Evolutionary conservation across 2,797 vertebrate species (phyloP).

Genomic region (Esox masquinongy): DNA sequence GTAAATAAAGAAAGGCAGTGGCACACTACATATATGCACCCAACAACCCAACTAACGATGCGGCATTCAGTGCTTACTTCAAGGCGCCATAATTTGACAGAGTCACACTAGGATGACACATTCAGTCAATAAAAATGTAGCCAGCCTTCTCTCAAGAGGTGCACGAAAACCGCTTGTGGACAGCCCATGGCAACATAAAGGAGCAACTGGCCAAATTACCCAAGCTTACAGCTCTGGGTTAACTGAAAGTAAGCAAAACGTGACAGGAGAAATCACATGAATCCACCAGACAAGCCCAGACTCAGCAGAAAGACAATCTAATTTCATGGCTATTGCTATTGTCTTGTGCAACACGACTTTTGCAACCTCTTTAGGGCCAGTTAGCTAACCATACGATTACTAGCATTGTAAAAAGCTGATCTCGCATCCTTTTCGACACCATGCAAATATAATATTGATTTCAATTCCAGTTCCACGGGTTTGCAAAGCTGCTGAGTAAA

Average conservation of each 20-base stretch:
- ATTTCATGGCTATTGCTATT: neutral
- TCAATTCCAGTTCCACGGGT: neutral
- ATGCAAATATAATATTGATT: neutral
- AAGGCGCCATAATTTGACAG: no score
- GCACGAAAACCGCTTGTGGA: neutral
- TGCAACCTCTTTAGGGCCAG: conserved; percentile 7
- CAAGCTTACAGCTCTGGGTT: neutral
- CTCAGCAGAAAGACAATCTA: neutral
- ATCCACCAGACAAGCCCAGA: conserved; percentile 9
- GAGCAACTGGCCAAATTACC: neutral
- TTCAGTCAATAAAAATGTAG: neutral
- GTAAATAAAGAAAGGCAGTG: neutral
- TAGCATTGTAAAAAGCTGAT: conserved; percentile 35
- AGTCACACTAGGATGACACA: neutral
- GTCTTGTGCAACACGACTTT: conserved; percentile 5
- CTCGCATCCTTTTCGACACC: conserved; percentile 11
- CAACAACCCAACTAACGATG: neutral
- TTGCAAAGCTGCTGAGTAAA: neutral
- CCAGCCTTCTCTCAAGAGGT: conserved; percentile 1
- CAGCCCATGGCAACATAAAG: neutral
- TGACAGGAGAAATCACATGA: neutral
- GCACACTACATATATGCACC: neutral
- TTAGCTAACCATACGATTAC: neutral
- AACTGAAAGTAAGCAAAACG: neutral
- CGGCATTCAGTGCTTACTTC: no score